Percentiles rank a stretch among this genome's conserved stretches.
These are phyloP conservation scores for Erpobdella octoculata DNA, from an alignment of 2,888 invertebrate species.

Conservation along the genomic window DNA sequence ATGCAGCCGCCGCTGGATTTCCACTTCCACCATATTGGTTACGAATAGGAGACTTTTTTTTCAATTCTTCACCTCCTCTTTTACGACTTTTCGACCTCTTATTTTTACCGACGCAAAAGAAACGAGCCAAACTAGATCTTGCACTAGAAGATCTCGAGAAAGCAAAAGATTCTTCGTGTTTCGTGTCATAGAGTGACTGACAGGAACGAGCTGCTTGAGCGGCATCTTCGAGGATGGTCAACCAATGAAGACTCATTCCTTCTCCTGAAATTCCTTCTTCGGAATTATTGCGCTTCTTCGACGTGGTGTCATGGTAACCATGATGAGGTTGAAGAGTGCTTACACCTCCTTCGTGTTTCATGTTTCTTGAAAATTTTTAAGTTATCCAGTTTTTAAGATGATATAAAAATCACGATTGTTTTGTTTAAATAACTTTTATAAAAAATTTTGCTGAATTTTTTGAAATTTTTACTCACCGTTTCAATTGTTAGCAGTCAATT, in stretches of 20 bases:
- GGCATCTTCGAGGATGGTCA: slow-evolving; percentile 5
- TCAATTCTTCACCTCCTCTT: not conserved
- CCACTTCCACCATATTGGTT: slow-evolving; percentile 4
- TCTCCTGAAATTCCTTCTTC: slow-evolving; percentile 18
- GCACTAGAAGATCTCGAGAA: not conserved
- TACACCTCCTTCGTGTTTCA: not conserved
- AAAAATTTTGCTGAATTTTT: too few species aligned
- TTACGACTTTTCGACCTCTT: not conserved
- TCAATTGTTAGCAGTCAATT: too few species aligned
- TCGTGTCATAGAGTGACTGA: not conserved
- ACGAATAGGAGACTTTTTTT: not conserved
- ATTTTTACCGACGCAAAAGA: slow-evolving; percentile 22
- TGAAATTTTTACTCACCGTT: too few species aligned
- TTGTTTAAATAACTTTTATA: too few species aligned
- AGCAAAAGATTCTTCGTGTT: not conserved
- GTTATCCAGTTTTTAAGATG: too few species aligned
- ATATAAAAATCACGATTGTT: too few species aligned
- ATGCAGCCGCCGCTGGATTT: slow-evolving; percentile 19
- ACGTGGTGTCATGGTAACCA: not conserved
- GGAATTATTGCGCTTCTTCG: not conserved
- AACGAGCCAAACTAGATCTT: not conserved
- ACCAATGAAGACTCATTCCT: slow-evolving; percentile 24
- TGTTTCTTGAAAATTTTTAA: too few species aligned
- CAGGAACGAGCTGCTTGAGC: slow-evolving; percentile 15
- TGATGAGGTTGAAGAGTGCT: not conserved